Evolutionary conservation across 1,140 invertebrate genomes (phyloP).

Genomic region (Colletes latitarsis): DNA sequence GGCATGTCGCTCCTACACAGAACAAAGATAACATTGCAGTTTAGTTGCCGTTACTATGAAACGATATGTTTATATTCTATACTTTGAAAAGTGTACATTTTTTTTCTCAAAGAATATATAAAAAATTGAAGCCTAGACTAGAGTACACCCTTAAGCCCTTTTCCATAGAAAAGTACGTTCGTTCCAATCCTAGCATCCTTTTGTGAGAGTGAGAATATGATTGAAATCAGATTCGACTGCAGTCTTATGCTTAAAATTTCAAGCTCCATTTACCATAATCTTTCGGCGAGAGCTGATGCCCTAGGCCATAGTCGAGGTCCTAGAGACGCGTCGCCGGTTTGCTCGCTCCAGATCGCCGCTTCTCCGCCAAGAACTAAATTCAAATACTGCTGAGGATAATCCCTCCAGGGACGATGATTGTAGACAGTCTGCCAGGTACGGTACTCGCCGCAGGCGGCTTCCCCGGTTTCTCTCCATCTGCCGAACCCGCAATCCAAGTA

Average conservation of each 20-base stretch:
- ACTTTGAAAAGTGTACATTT: no score
- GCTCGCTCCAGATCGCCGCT: conserved; percentile 88
- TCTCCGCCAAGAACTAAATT: conserved; percentile 84
- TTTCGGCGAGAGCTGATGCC: conserved; percentile 85
- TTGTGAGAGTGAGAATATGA: no score
- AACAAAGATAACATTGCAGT: background rate
- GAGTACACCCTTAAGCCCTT: no score
- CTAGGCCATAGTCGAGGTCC: conserved; percentile 88
- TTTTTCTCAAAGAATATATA: no score
- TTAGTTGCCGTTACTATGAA: no score
- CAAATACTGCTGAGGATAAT: conserved; percentile 76
- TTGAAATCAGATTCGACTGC: no score
- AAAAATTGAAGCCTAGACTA: no score
- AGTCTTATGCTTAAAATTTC: no score
- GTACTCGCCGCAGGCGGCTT: conserved; percentile 90
- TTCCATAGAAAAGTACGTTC: no score
- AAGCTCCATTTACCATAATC: conserved; percentile 77
- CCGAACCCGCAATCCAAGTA: conserved; percentile 93
- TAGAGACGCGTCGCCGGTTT: conserved; percentile 83
- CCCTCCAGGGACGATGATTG: conserved; percentile 88
- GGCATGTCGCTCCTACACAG: conserved; percentile 75
- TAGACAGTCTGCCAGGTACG: conserved; percentile 92
- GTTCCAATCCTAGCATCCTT: no score
- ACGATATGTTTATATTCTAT: no score
- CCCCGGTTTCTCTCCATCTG: conserved; percentile 87